These are phyloP conservation scores for Anastatus disparis DNA, from an alignment of 1,140 invertebrate species.

Conservation along the genomic window DNA sequence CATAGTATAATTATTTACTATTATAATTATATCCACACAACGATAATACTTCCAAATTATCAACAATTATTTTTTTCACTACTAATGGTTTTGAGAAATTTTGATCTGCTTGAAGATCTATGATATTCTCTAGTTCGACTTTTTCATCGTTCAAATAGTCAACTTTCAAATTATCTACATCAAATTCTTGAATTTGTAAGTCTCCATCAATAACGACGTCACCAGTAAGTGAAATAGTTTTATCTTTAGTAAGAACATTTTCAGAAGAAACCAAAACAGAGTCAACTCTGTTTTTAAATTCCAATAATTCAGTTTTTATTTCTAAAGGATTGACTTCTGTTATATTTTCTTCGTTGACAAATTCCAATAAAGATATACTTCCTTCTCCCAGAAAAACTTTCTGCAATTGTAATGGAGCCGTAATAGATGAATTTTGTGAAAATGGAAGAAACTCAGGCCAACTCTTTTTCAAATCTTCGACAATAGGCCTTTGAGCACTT, in stretches of 20 bases:
- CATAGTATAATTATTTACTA: constrained; percentile 20
- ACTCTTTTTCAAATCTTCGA: neutral
- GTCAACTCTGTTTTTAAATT: neutral
- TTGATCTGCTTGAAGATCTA: constrained; percentile 12
- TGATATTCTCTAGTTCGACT: neutral
- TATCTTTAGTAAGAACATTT: neutral
- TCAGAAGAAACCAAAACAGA: neutral
- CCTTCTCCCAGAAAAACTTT: neutral
- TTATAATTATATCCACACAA: constrained; percentile 49
- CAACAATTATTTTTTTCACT: constrained; percentile 25
- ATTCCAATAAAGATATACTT: neutral
- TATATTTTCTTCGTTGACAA: neutral
- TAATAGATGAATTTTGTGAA: neutral
- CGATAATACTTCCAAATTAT: constrained; percentile 47
- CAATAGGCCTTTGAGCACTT: neutral
- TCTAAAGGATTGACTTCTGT: neutral
- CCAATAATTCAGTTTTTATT: neutral
- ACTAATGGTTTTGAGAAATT: constrained; percentile 25
- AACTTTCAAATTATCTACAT: constrained; percentile 42
- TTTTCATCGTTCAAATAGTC: constrained; percentile 41
- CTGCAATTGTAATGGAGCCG: neutral
- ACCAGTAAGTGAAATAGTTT: constrained; percentile 6
- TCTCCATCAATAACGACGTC: constrained; percentile 27
- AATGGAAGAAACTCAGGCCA: neutral
- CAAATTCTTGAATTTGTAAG: constrained; percentile 39